Evolutionary conservation across 1,140 invertebrate species (phyloP), one percentile per base, ranked within the genome.

Genomic region (Drosophila fuyamai): DNA sequence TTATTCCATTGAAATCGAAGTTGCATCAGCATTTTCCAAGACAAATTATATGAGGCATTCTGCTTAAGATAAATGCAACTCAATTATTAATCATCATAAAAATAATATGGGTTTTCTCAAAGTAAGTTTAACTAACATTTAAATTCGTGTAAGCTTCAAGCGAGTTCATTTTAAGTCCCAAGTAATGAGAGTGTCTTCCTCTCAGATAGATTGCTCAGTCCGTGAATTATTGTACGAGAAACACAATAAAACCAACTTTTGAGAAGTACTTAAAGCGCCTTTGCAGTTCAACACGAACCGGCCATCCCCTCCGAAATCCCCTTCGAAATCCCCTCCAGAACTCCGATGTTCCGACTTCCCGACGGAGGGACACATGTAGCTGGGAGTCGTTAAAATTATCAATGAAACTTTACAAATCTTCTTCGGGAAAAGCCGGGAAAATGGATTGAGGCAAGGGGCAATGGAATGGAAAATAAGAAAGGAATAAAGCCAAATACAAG

Each of bases 401-500:
- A 86, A 86, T 88, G 79, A 86, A 86, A 86, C 76, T 86, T 86
- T 86, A 88, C 83, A 86, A 86, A 76, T 72, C 61, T 73, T 47
- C 29, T 72, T 27, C 16, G 41, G 18, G 18, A 36, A 18, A 32
- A 50, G 38, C 14, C 13, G 27, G 14, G 23, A 58, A 60, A 59
- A 16, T 43, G 60, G 16, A 40, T 44, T 46, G 60, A n/a, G 40
- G 16, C 60, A n/a, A 8, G 10, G 50, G 16, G 27, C 12, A 38
- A 38, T 18, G 43, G 18, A 57, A 58, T n/a, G 55, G 35, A 27
- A 36, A 41, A 41, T 27, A 56, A 29, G 5, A 46, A 8, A 1
- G 16, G 32, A 54, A 60, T 55, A 72, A 71, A 71, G 38, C 18
- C 43, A 71, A 71, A 55, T 66, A 66, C 65, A 51, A 51, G 27